Evolutionary conservation across 35 echinoderm and acorn worm genomes (phyloP).

Genomic region (Chiridota heheva): DNA sequence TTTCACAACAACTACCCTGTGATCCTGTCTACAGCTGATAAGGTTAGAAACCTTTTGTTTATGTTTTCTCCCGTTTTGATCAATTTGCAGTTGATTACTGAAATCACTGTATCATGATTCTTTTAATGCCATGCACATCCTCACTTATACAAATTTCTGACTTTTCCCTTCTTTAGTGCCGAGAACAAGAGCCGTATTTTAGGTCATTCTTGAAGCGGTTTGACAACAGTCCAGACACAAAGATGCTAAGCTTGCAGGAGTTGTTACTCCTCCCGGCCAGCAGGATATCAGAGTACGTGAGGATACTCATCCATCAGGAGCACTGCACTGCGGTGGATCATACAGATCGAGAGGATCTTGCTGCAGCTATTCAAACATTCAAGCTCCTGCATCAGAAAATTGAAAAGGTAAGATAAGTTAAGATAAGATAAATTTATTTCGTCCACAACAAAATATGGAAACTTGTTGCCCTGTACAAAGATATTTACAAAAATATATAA

Average conservation of each 20-base stretch:
- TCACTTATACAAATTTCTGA: neutral
- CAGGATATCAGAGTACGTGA: conserved; percentile 68
- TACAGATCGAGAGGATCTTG: conserved; percentile 66
- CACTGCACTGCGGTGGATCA: conserved; percentile 79
- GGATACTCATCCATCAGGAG: conserved; percentile 66
- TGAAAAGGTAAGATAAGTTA: conserved; percentile 68
- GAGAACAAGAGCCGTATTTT: conserved; percentile 86
- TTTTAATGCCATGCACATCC: neutral
- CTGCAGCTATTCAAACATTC: conserved; percentile 58
- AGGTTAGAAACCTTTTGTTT: conserved; percentile 44
- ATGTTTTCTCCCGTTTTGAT: neutral
- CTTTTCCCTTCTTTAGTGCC: conserved; percentile 80
- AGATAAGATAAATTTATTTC: too few relatives aligned
- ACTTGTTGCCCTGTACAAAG: neutral
- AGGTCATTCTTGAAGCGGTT: conserved; percentile 81
- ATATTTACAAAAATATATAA: neutral
- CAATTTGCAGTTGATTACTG: too few relatives aligned
- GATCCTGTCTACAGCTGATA: conserved; percentile 74
- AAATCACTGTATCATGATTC: neutral
- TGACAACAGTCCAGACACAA: conserved; percentile 59
- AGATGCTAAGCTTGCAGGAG: conserved; percentile 81
- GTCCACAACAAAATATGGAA: too few relatives aligned
- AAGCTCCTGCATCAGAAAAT: conserved; percentile 62
- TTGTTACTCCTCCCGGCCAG: conserved; percentile 61
- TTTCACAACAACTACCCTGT: conserved; percentile 95